A percentile compares a stretch with the other conserved stretches of the same genome.
These are phyloP conservation scores for Mormyrops boulengeri DNA, from an alignment of 2,797 vertebrate genomes.

Conservation along the genomic window DNA sequence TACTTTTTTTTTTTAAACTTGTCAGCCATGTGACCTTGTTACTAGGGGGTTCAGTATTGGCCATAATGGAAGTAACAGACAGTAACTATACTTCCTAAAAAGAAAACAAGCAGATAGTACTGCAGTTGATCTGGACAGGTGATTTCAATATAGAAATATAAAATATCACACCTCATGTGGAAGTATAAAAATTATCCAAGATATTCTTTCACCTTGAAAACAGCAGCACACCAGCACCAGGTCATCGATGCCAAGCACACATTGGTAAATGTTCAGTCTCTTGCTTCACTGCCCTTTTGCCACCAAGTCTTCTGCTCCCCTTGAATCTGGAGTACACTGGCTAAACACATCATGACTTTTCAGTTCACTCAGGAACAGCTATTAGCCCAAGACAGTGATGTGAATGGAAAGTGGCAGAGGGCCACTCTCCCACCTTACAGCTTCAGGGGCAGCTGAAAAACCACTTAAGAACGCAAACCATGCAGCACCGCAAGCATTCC, in stretches of 20 bases:
- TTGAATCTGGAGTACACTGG: not conserved
- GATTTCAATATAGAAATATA: not conserved
- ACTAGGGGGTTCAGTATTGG: not conserved
- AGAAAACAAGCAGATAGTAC: not conserved
- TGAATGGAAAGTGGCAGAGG: not conserved
- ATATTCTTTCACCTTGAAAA: not conserved
- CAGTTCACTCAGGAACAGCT: not conserved
- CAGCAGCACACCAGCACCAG: not conserved
- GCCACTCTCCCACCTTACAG: not conserved
- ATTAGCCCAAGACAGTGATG: not conserved
- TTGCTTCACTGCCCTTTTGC: not conserved
- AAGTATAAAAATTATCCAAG: not conserved
- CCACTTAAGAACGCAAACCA: constrained; percentile 2
- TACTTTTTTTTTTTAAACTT: not conserved
- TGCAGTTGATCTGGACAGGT: not conserved
- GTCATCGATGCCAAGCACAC: not conserved
- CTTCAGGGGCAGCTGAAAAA: not conserved
- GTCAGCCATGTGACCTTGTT: not conserved
- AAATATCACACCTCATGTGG: not conserved
- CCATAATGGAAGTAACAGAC: not conserved
- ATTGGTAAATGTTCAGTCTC: not conserved
- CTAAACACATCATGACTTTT: not conserved
- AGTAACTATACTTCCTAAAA: not conserved
- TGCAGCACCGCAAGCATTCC: not conserved
- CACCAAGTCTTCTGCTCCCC: not conserved